phyloP scores from a whole-genome alignment of 2,797 vertebrate species.

The Mus minutoides region DNA sequence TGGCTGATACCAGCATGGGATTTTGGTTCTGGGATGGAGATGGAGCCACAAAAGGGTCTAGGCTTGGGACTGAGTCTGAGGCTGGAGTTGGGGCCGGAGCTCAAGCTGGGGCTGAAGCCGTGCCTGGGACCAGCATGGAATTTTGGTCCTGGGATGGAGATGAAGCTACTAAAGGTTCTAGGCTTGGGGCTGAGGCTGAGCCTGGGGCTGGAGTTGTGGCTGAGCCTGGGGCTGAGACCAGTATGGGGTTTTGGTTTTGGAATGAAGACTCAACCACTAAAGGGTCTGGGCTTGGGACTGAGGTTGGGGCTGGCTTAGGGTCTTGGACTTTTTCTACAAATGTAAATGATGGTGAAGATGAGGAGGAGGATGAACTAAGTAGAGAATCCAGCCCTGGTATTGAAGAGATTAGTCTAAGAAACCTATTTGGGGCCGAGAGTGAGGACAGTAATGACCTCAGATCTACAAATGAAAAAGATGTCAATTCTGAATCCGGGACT shows the following conservation, averaged over 20 bases:
- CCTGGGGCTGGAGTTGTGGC: background rate
- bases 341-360: constrained; percentile 52
- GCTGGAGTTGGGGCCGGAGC: background rate
- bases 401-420: constrained; percentile 80
- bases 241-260: background rate
- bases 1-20: background rate
- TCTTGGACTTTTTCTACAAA: constrained; percentile 58
- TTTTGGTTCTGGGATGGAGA: background rate
- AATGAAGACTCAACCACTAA: background rate
- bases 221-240: background rate
- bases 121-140: background rate
- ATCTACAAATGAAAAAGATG: constrained; percentile 53
- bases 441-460: constrained; percentile 61
- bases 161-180: background rate
- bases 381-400: constrained; percentile 78
- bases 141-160: background rate
- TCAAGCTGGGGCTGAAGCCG: background rate
- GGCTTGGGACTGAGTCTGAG: background rate
- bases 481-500: constrained; percentile 42
- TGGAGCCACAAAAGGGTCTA: background rate
- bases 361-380: constrained; percentile 68
- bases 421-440: constrained; percentile 78
- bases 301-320: background rate
- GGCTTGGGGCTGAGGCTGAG: background rate
- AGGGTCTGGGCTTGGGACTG: background rate